Base-by-base conservation (phyloP, 64 coral and sea anemone species). In the Montipora sp. region DNA sequence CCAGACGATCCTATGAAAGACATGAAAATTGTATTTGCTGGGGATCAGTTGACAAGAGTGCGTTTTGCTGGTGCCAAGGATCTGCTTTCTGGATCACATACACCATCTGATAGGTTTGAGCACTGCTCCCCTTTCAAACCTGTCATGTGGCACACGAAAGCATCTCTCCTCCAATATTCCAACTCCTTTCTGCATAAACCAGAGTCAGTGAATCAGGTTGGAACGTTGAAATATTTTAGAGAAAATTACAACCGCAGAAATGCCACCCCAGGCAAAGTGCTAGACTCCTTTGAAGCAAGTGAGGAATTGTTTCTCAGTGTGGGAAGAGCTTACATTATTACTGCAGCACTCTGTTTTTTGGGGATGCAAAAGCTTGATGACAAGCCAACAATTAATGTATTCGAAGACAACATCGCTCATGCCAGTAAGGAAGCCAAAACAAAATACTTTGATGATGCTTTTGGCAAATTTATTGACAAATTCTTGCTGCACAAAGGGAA, bases 101-200 rank as follows among this genome's bases (percentile, higher is more conserved):
- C 95, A 22, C 80, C 88, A 15, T 93, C 95, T 43, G 95, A 96
- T 47, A 79, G 90, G 7, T 96, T 96, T 58, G 91, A 96, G n/a
- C 91, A 96, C 48, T 96, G 95, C 57, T 92, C 86, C 1, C 94
- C 90, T 5, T 96, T 96, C 57, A 96, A 96, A 21, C 87, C 95
- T 53, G 90, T 89, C 4, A 96, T 96, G 90, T 96, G 95, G 90
- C 95, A 96, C 51, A 80, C 87, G 3, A 96, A 84, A 75, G 95
- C 95, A 57, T 92, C 95, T 13, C 18, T 96, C 11, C 74, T 92
- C 10, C 86, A 92, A 8, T 96, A 92, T 48, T 89, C 79, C 43
- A 92, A 80, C 48, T 96, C 90, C 69, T 92, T 92, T 86, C 89
- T 95, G 8, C 20, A 95, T 89, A 91, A 91, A 16, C 23, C 83